Evolutionary conservation across 2,113 vertebrate species (phyloP).

Genomic region (Nibea albiflora): DNA sequence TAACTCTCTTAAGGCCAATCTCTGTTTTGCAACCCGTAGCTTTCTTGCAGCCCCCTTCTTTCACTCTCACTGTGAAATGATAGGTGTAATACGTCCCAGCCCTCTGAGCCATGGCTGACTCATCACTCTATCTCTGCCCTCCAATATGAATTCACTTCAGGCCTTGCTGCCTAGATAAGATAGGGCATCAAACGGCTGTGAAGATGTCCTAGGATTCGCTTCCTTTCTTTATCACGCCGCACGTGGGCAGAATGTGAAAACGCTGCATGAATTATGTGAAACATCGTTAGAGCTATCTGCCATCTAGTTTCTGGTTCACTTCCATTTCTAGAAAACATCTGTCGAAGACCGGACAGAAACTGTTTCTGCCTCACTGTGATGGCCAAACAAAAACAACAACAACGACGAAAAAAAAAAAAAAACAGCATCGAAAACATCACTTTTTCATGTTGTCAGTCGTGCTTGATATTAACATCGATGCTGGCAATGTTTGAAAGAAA

Average conservation of each 20-base stretch:
- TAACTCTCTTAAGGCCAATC: conserved; percentile 35
- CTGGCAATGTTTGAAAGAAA: conserved; percentile 39
- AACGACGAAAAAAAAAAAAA: too few species aligned
- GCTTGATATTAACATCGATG: conserved; percentile 37
- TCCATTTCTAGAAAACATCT: conserved; percentile 4
- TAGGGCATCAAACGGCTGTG: conserved; percentile 37
- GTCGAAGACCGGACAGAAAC: not conserved
- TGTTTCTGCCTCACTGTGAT: not conserved
- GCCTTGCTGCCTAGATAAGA: conserved; percentile 57
- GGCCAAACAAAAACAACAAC: not conserved
- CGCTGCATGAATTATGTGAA: conserved; percentile 18
- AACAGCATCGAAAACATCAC: not conserved
- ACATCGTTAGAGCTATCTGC: conserved; percentile 7
- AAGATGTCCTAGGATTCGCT: conserved; percentile 56
- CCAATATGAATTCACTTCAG: conserved; percentile 64
- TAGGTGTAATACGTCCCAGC: conserved; percentile 66
- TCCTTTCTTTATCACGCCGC: conserved; percentile 25
- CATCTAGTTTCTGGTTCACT: not conserved
- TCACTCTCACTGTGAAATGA: conserved; percentile 48
- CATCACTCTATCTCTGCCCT: conserved; percentile 68
- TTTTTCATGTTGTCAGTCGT: conserved; percentile 10
- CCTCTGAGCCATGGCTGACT: conserved; percentile 67
- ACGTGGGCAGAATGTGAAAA: conserved; percentile 34
- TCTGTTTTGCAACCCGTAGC: conserved; percentile 36
- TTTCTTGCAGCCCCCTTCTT: conserved; percentile 19